Evolutionary conservation across 2,113 vertebrate species (phyloP).

Genomic region (Carlito syrichta): DNA sequence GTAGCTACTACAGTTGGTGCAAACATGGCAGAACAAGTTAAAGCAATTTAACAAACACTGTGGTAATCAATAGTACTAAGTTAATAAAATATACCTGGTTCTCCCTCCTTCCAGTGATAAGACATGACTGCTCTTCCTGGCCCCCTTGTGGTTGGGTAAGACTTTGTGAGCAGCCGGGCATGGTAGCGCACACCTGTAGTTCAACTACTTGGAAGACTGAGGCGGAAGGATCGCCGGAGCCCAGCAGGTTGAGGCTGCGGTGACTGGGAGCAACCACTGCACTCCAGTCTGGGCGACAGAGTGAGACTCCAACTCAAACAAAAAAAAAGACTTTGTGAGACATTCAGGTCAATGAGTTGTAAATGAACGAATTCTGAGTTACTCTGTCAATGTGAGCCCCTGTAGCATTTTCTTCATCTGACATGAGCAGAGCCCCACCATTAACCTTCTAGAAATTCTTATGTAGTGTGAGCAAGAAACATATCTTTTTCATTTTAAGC

Average conservation of each 20-base stretch:
- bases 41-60: not conserved
- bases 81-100: not conserved
- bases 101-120: not conserved
- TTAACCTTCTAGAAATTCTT: not conserved
- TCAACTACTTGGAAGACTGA: no score
- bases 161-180: no score
- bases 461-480: not conserved
- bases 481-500: not conserved
- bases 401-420: not conserved
- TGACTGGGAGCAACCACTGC: no score
- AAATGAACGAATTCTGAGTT: not conserved
- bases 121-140: not conserved
- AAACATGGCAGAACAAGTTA: not conserved
- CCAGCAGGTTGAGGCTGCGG: no score
- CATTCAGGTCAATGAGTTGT: not conserved
- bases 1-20: not conserved
- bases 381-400: not conserved
- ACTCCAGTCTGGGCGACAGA: no score
- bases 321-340: not conserved
- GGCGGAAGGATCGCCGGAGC: no score
- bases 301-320: no score
- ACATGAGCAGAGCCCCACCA: not conserved
- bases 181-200: no score
- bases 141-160: not conserved
- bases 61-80: not conserved